phyloP scores from a whole-genome alignment of 2,888 invertebrate species.

The Napeogenes inachia region DNA sequence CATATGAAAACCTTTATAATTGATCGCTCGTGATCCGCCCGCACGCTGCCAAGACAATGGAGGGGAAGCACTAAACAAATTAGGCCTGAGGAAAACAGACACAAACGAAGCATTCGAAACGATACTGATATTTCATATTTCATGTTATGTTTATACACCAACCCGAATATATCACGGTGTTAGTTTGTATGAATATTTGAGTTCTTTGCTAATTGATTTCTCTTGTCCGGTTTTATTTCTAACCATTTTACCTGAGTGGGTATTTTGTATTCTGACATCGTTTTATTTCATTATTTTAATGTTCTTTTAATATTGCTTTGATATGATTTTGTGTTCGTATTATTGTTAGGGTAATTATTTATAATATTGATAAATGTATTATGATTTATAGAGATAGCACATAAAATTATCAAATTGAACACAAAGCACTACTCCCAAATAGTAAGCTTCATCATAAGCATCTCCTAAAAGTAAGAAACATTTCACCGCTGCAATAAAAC shows the following conservation, averaged over 20 bases:
- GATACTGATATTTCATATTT: constrained; percentile 18
- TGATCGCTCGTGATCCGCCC: constrained; percentile 53
- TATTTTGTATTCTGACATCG: too few species aligned
- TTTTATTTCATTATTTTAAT: too few species aligned
- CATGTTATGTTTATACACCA: constrained; percentile 5
- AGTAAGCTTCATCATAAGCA: constrained; percentile 13
- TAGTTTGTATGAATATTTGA: not conserved
- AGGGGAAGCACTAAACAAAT: constrained; percentile 48
- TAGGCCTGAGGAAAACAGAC: constrained; percentile 44
- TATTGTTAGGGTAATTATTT: too few species aligned
- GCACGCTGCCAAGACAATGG: constrained; percentile 46
- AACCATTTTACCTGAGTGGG: too few species aligned
- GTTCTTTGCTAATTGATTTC: not conserved
- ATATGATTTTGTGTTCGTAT: too few species aligned
- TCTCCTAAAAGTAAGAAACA: constrained; percentile 25
- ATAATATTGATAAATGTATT: too few species aligned
- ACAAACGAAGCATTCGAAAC: constrained; percentile 19
- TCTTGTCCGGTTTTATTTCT: not conserved
- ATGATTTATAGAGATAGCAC: too few species aligned
- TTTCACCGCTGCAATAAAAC: constrained; percentile 25
- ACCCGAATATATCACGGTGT: not conserved
- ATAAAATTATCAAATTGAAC: not conserved
- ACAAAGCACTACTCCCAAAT: not conserved
- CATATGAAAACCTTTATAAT: constrained; percentile 74
- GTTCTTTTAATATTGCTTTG: too few species aligned